Percentiles rank a stretch among this genome's conserved stretches.
phyloP scores from a whole-genome alignment of 2,888 invertebrate genomes.

The Caenorhabditis sp. region DNA sequence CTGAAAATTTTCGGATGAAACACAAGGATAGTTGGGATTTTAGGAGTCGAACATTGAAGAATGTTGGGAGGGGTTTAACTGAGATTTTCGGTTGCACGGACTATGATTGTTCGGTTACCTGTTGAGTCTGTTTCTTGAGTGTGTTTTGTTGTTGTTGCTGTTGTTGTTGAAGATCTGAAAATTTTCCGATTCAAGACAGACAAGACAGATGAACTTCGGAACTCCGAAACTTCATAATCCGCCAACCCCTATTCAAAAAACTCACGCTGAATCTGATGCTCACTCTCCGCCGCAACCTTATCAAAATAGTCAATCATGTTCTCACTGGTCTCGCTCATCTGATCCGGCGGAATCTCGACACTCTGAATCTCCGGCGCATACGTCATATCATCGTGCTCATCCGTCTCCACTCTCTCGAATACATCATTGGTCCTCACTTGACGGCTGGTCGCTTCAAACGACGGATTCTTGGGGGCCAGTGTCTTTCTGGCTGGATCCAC shows the following conservation, averaged over 20 bases:
- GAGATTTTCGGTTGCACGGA: background rate
- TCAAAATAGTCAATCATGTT: constrained; percentile 78
- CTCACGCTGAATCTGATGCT: constrained; percentile 58
- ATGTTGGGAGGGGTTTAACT: background rate
- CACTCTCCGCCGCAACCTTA: constrained; percentile 68
- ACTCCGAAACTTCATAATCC: no score
- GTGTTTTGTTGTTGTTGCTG: constrained; percentile 40
- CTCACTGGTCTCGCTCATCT: constrained; percentile 80
- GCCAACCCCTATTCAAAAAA: background rate
- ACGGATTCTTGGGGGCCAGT: constrained; percentile 31
- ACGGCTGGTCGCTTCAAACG: constrained; percentile 72
- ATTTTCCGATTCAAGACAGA: no score
- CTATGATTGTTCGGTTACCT: constrained; percentile 26
- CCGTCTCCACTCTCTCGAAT: constrained; percentile 79
- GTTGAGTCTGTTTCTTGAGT: constrained; percentile 42
- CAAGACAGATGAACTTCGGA: no score
- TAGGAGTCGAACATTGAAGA: constrained; percentile 37
- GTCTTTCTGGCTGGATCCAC: background rate
- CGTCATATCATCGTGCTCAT: constrained; percentile 83
- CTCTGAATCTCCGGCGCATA: constrained; percentile 83
- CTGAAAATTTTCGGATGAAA: background rate
- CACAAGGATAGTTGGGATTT: constrained; percentile 42
- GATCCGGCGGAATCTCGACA: constrained; percentile 83
- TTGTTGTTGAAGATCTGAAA: constrained; percentile 50
- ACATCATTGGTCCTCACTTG: constrained; percentile 77